phyloP scores from a whole-genome alignment of 2,888 invertebrate genomes.

The Chorisops tibialis region DNA sequence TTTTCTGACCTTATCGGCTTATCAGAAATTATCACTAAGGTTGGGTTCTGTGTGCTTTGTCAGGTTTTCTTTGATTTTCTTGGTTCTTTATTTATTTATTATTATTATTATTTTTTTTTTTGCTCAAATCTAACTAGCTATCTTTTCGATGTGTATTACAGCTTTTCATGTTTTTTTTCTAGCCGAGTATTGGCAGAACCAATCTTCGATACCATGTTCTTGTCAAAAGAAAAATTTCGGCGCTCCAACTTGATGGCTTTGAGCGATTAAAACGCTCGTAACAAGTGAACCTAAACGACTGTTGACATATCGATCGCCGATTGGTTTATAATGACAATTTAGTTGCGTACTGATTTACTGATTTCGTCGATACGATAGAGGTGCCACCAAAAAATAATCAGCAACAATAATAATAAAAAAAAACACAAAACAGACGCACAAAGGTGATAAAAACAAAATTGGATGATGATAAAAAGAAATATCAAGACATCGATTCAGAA shows the following conservation, averaged over 20 bases:
- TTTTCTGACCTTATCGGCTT: too few species aligned
- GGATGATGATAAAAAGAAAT: slow-evolving; percentile 2
- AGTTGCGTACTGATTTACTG: slow-evolving; percentile 31
- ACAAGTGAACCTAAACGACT: slow-evolving; percentile 7
- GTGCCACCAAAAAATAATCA: slow-evolving; percentile 3
- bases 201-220: slow-evolving; percentile 8
- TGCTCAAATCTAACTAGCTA: too few species aligned
- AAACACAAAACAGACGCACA: not conserved
- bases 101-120: too few species aligned
- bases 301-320: slow-evolving; percentile 18
- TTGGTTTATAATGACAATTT: slow-evolving; percentile 35
- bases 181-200: too few species aligned
- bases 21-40: too few species aligned
- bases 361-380: slow-evolving; percentile 16
- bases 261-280: not conserved
- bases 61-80: too few species aligned
- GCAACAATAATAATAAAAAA: not conserved
- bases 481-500: not conserved
- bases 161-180: too few species aligned
- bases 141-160: too few species aligned
- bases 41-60: too few species aligned
- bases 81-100: too few species aligned
- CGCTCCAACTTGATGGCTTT: not conserved
- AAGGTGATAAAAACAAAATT: not conserved
- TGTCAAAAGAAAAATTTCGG: slow-evolving; percentile 3